These are phyloP conservation scores for Maccullochella peelii DNA, from an alignment of 2,113 vertebrate species.

Conservation along the genomic window DNA sequence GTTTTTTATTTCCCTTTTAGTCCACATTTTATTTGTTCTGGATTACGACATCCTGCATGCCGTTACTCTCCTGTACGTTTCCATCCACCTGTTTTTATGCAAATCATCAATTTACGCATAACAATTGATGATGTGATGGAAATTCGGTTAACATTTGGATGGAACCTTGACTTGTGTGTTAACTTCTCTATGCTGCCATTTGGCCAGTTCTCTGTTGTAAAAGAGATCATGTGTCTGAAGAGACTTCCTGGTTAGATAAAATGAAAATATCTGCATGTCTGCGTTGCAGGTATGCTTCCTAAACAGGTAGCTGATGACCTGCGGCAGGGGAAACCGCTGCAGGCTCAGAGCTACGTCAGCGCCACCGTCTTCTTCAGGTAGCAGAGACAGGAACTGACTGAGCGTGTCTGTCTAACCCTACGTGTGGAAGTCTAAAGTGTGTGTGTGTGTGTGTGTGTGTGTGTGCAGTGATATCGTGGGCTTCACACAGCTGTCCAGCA, in stretches of 20 bases:
- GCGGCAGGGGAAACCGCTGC: slow-evolving; percentile 84
- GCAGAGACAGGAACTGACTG: not conserved
- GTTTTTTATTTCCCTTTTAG: no score
- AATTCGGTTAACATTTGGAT: no score
- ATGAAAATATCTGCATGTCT: not conserved
- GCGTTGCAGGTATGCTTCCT: slow-evolving; percentile 86
- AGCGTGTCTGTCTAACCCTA: no score
- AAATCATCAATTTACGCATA: no score
- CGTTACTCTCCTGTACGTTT: no score
- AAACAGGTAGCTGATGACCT: slow-evolving; percentile 89
- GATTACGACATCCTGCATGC: no score
- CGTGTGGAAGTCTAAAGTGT: not conserved
- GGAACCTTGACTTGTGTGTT: no score
- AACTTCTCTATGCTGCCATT: not conserved
- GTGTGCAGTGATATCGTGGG: slow-evolving; percentile 88
- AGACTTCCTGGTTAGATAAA: not conserved
- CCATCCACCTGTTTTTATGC: no score
- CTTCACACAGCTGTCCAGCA: slow-evolving; percentile 89
- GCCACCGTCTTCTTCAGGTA: slow-evolving; percentile 91
- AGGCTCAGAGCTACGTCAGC: slow-evolving; percentile 89
- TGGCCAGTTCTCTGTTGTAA: no score
- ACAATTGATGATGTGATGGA: no score
- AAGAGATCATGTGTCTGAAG: not conserved
- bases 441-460: slow-evolving; percentile 1
- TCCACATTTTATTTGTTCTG: no score